These are phyloP conservation scores for Amia ocellicauda DNA, from an alignment of 2,113 vertebrate species.

Conservation along the genomic window DNA sequence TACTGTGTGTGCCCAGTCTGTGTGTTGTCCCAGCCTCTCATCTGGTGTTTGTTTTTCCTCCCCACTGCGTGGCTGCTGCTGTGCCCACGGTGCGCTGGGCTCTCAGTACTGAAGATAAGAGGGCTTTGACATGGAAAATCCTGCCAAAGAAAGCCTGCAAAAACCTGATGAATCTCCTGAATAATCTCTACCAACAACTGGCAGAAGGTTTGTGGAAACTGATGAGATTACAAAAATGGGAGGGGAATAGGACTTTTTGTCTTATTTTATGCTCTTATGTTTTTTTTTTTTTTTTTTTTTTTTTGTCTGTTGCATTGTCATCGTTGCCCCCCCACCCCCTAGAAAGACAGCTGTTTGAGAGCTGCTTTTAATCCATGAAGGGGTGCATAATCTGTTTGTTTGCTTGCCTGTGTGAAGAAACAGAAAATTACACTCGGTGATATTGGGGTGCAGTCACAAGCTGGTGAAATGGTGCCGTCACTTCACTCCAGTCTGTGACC, in stretches of 20 bases:
- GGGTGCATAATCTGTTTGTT: background rate
- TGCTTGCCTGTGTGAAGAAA: background rate
- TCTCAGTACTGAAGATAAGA: slow-evolving; percentile 90
- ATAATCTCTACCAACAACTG: slow-evolving; percentile 85
- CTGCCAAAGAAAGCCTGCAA: slow-evolving; percentile 96
- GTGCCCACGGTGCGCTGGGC: slow-evolving; percentile 42
- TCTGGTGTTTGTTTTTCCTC: slow-evolving; percentile 8
- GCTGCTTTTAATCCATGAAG: background rate
- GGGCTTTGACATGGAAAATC: slow-evolving; percentile 89
- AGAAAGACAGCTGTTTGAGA: no score
- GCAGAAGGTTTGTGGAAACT: slow-evolving; percentile 79
- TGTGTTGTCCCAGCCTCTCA: background rate
- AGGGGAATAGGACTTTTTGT: background rate
- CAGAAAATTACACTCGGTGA: no score
- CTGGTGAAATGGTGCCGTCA: no score
- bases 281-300: slow-evolving; percentile 5
- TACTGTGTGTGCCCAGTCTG: no score
- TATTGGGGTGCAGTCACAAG: no score
- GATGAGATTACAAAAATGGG: background rate
- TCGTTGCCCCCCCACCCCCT: no score
- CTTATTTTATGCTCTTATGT: background rate
- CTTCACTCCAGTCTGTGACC: no score
- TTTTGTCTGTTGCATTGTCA: slow-evolving; percentile 13
- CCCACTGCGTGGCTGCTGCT: slow-evolving; percentile 25
- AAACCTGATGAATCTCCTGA: slow-evolving; percentile 88